A percentile compares a stretch with the other conserved stretches of the same genome.
These are phyloP conservation scores for Neomicropteryx cornuta DNA, from an alignment of 1,140 invertebrate genomes.

Conservation along the genomic window DNA sequence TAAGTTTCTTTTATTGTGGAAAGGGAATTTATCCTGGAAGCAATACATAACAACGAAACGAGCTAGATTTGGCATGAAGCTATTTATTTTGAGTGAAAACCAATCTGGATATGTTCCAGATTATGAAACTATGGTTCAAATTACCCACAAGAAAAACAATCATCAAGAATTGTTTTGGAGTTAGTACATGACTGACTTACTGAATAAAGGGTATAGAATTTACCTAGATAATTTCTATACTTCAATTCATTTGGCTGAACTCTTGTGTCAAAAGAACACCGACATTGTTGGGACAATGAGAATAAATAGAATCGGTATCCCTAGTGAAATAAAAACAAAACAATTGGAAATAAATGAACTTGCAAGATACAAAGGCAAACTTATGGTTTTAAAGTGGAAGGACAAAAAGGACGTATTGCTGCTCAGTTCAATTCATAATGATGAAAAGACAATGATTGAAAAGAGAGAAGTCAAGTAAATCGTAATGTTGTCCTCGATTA, in stretches of 20 bases:
- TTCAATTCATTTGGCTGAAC: constrained; percentile 5
- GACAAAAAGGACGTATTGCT: constrained; percentile 8
- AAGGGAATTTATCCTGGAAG: constrained; percentile 10
- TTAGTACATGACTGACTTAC: constrained; percentile 3
- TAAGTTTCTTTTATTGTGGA: constrained; percentile 10
- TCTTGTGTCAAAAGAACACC: constrained; percentile 7
- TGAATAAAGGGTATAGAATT: constrained; percentile 6
- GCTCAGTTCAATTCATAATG: constrained; percentile 9
- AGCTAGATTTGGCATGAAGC: constrained; percentile 10
- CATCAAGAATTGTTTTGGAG: constrained; percentile 4
- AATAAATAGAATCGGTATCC: constrained; percentile 6
- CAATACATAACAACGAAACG: constrained; percentile 10
- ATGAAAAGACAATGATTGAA: constrained; percentile 7
- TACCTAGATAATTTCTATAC: constrained; percentile 6
- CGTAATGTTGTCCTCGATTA: constrained; percentile 7
- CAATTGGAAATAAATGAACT: constrained; percentile 4
- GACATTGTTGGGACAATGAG: constrained; percentile 6
- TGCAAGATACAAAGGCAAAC: constrained; percentile 6
- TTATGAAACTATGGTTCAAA: constrained; percentile 3
- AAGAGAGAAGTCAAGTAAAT: constrained; percentile 8
- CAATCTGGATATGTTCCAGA: constrained; percentile 8
- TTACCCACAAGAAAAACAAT: constrained; percentile 4
- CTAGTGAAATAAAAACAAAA: constrained; percentile 5
- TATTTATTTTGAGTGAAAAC: constrained; percentile 6
- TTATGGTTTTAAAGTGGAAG: constrained; percentile 7